phyloP scores from a whole-genome alignment of 1,140 invertebrate species.

The Phymastichus coffea region DNA sequence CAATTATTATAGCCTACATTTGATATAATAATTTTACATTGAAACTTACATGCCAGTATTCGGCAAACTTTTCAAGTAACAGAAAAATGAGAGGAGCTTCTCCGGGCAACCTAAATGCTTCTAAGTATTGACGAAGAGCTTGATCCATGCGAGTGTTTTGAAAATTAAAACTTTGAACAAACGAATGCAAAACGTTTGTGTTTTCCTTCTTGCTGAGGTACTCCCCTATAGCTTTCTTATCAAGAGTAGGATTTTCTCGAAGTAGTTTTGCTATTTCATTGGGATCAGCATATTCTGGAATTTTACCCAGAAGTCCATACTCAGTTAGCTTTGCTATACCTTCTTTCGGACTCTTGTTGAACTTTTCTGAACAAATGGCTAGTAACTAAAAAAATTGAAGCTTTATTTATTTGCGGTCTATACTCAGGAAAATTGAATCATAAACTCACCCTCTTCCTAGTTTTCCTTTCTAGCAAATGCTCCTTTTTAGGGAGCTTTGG shows the following conservation, averaged over 20 bases:
- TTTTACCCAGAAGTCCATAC: conserved; percentile 77
- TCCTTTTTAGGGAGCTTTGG: conserved; percentile 69
- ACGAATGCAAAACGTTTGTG: conserved; percentile 66
- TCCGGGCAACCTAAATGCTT: conserved; percentile 95
- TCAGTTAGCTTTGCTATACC: conserved; percentile 93
- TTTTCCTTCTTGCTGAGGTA: conserved; percentile 76
- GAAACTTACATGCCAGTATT: conserved; percentile 88
- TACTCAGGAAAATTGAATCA: too few species aligned
- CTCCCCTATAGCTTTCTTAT: conserved; percentile 98
- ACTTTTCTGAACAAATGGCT: conserved; percentile 85
- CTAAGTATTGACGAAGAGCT: conserved; percentile 88
- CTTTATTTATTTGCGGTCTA: too few species aligned
- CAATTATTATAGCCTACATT: not conserved
- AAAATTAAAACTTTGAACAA: conserved; percentile 88
- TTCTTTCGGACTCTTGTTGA: conserved; percentile 89
- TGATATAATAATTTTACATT: conserved; percentile 12
- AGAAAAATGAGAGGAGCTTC: conserved; percentile 95
- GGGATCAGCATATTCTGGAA: conserved; percentile 78
- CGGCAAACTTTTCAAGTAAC: conserved; percentile 95
- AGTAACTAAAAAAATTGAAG: conserved; percentile 63
- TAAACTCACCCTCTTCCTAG: conserved; percentile 76
- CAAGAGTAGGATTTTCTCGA: conserved; percentile 88
- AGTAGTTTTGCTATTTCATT: conserved; percentile 86
- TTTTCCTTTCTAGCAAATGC: conserved; percentile 72
- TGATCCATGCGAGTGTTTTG: conserved; percentile 87